These are phyloP conservation scores for Martes flavigula DNA, from an alignment of 2,797 vertebrate genomes.

Conservation along the genomic window DNA sequence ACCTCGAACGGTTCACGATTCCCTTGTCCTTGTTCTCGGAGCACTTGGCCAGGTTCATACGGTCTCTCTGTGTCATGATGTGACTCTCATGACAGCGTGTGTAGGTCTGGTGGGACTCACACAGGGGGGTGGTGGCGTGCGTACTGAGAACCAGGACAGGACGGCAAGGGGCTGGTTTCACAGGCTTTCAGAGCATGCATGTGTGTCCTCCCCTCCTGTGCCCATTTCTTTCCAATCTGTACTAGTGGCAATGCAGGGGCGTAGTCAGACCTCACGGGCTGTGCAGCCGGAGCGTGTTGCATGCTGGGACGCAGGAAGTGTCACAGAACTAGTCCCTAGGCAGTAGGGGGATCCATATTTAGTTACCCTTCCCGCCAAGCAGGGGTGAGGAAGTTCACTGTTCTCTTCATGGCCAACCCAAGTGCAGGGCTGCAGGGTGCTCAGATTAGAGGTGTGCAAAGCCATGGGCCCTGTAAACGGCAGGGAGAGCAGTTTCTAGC, in stretches of 20 bases:
- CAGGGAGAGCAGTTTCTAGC: neutral
- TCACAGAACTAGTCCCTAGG: neutral
- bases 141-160: neutral
- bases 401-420: neutral
- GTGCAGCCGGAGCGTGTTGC: neutral
- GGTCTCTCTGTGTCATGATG: neutral
- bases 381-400: neutral
- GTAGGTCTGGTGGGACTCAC: neutral
- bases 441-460: neutral
- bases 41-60: neutral
- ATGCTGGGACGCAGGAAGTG: neutral
- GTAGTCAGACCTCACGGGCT: neutral
- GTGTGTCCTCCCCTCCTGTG: neutral
- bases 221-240: neutral
- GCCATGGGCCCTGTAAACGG: neutral
- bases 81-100: rapidly evolving
- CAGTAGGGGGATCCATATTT: neutral
- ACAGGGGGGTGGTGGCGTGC: too few species aligned
- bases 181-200: neutral
- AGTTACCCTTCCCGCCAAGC: neutral
- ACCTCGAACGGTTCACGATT: neutral
- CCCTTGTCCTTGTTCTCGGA: neutral
- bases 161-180: too few species aligned
- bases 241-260: neutral
- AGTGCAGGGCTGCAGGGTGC: neutral